Base-by-base conservation (phyloP, 2,113 vertebrate species). In the Myrmecophaga tridactyla region DNA sequence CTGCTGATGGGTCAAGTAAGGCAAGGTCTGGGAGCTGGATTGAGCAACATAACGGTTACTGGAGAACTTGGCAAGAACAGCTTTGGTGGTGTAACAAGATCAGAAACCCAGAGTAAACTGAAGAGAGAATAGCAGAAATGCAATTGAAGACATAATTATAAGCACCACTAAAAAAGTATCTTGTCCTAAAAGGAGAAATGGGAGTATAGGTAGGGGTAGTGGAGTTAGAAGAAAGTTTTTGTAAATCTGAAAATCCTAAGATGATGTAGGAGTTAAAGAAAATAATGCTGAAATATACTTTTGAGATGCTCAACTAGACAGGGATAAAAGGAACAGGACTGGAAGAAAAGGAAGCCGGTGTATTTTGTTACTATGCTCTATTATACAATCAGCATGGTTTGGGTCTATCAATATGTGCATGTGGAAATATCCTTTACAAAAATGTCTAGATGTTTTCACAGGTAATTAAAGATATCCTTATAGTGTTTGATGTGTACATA, bases 351-450 rank as follows among this genome's bases (percentile, higher is more conserved):
- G 43, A 29, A 39, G 56, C 58, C 20, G 10, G 29, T 72, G 18
- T 75, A 60, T 56, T 72, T 88, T 75, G 34, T 51, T 96, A 82
- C 34, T 43, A 56, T 23, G 36, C 13, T 53, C 73, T 88, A 56
- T n/a, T 51, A 93, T 41, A 56, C 0, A 94, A 72, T 53, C 29
- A 86, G 63, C 14, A 78, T 36, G 76, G 20, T 41, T 23, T 84
- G 11, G 7, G 58, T 8, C 73, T 94, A 86, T 34, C 27, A 73
- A 41, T 13, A 94, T n/a, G n/a, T 96, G 6, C 20, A 76, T 73
- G 78, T 0, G 80, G 56, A 89, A 90, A 83, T 90, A 92, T 17
- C 93, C 21, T 70, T 81, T 95, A 34, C 89, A 92, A 94, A 89
- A 94, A 86, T 76, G 21, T 13, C 7, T 51, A 89, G 5, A 31